A percentile compares a stretch with the other conserved stretches of the same genome.
These are phyloP conservation scores for Morone saxatilis DNA, from an alignment of 2,113 vertebrate species.

Conservation along the genomic window DNA sequence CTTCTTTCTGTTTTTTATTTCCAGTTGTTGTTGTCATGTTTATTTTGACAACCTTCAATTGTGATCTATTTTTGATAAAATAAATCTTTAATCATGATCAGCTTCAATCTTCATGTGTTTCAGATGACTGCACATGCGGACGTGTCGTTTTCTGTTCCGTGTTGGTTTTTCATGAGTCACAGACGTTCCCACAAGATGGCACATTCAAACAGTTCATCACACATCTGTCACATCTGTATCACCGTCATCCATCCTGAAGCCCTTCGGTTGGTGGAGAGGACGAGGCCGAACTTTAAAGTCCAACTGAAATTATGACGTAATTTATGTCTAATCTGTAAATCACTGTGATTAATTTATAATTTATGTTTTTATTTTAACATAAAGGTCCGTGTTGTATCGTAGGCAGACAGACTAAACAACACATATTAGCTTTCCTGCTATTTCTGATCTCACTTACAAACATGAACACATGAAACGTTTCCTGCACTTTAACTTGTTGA, in stretches of 20 bases:
- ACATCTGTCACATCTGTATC: background rate
- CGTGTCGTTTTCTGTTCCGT: conserved; percentile 23
- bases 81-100: conserved; percentile 67
- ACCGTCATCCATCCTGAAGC: background rate
- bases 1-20: conserved; percentile 25
- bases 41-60: conserved; percentile 54
- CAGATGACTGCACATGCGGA: conserved; percentile 22
- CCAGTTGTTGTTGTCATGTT: conserved; percentile 40
- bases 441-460: too few species aligned
- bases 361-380: too few species aligned
- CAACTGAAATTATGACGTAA: background rate
- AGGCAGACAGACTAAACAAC: too few species aligned
- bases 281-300: background rate
- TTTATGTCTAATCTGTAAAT: too few species aligned
- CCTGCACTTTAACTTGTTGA: too few species aligned
- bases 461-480: too few species aligned
- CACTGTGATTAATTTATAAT: too few species aligned
- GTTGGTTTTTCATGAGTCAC: conserved; percentile 11
- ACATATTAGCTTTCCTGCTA: too few species aligned
- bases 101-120: conserved; percentile 52
- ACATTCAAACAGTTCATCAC: too few species aligned
- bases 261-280: background rate
- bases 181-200: background rate
- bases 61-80: conserved; percentile 79
- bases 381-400: too few species aligned